phyloP scores from a whole-genome alignment of 1,140 invertebrate species.

The Prorops nasuta region DNA sequence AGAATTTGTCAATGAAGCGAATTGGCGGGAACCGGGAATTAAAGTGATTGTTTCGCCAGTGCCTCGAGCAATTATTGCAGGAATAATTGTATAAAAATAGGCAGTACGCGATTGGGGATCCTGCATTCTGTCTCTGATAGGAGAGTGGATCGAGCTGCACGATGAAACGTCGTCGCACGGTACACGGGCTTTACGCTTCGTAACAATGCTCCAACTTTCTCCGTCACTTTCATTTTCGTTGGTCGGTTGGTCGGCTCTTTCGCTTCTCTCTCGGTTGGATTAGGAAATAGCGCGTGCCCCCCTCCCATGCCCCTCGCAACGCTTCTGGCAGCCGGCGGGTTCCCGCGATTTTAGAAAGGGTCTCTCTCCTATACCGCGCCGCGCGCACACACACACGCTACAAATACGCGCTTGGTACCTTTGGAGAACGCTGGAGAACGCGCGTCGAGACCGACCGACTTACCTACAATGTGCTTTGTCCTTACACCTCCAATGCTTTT shows the following conservation, averaged over 20 bases:
- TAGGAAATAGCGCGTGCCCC: conserved; percentile 50
- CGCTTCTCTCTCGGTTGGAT: conserved; percentile 29
- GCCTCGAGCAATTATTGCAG: too few relatives aligned
- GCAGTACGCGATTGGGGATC: conserved; percentile 7
- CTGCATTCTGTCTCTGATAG: conserved; percentile 12
- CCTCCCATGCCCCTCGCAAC: not conserved
- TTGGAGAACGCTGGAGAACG: too few relatives aligned
- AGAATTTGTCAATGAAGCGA: not conserved
- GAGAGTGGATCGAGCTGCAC: too few relatives aligned
- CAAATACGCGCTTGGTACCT: too few relatives aligned
- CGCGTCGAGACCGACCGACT: too few relatives aligned
- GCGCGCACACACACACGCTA: too few relatives aligned
- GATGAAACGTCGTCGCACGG: conserved; percentile 26
- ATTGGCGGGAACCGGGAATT: not conserved
- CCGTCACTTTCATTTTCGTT: conserved; percentile 57
- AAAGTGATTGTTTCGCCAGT: too few relatives aligned
- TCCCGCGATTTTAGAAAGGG: conserved; percentile 51
- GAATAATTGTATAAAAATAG: not conserved
- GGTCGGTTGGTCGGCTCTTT: conserved; percentile 31
- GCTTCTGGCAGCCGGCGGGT: conserved; percentile 6
- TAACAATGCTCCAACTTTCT: conserved; percentile 56
- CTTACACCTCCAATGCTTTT: too few relatives aligned
- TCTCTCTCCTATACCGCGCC: conserved; percentile 9
- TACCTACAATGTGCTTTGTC: too few relatives aligned
- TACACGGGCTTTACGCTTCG: conserved; percentile 45